These are phyloP conservation scores for Corydoras sp. DNA, from an alignment of 2,113 vertebrate species.

Conservation along the genomic window DNA sequence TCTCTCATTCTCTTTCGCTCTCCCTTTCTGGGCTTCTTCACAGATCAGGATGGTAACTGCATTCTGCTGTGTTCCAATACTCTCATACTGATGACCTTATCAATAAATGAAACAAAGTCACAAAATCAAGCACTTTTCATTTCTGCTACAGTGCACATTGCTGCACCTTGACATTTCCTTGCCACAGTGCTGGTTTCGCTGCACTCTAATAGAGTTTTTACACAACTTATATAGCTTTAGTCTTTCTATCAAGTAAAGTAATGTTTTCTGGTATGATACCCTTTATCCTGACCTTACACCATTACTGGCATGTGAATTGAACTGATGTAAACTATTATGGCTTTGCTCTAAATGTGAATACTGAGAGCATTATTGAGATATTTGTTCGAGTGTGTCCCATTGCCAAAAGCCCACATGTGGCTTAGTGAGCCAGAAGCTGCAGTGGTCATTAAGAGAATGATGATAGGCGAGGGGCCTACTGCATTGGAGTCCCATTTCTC, in stretches of 20 bases:
- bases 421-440: slow-evolving; percentile 21
- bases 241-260: not conserved
- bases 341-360: not conserved
- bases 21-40: slow-evolving; percentile 49
- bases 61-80: slow-evolving; percentile 52
- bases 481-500: slow-evolving; percentile 37
- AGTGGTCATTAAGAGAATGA: slow-evolving; percentile 37
- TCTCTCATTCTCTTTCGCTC: slow-evolving; percentile 28
- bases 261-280: not conserved
- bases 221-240: not conserved
- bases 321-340: not conserved
- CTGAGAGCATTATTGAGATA: not conserved
- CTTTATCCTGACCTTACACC: slow-evolving; percentile 1
- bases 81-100: slow-evolving; percentile 61
- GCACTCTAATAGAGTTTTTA: slow-evolving; percentile 6
- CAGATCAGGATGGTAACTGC: slow-evolving; percentile 46
- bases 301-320: not conserved
- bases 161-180: slow-evolving; percentile 26
- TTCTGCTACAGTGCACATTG: slow-evolving; percentile 10
- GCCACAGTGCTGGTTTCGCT: not conserved
- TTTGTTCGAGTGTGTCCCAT: too few relatives aligned
- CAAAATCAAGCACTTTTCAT: slow-evolving; percentile 34
- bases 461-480: slow-evolving; percentile 33
- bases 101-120: slow-evolving; percentile 63
- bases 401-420: too few relatives aligned